Base-by-base conservation (phyloP, 2,797 vertebrate species). In the Mastacembelus armatus region DNA sequence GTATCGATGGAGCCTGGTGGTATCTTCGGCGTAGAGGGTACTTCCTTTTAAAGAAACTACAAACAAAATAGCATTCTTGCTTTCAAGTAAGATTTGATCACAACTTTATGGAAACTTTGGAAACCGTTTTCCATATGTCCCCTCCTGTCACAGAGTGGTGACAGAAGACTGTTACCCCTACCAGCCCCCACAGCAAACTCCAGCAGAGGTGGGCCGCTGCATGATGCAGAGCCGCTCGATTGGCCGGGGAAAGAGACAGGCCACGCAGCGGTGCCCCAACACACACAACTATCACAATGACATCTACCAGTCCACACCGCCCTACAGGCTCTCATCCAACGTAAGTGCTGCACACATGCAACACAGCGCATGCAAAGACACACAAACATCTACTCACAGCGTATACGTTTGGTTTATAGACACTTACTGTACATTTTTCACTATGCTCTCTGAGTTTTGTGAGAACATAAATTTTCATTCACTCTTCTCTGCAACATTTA, bases 221-320 rank as follows among this genome's bases (percentile, higher is more conserved):
- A 99, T 98, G 98, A 99, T 99, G 98, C 96, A 96, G 81, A 98
- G 95, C 54, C 95, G 95, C 42, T 94, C 95, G 0, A 88, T 92
- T 8, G 97, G 97, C 15, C 86, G 97, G 14, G 98, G 98, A 33
- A 99, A 98, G 91, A 94, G 97, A 1, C 97, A 95, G 83, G 94
- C 94, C 52, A 94, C 91, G 0, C 91, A 93, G 32, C 94, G 84
- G 0, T 99, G 97, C 81, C 97, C 97, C 77, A 99, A 96, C 84
- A 67, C 59, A 39, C 76, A 94, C 29, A 95, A 92, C 88, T 90
- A 95, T 88, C 94, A 96, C 24, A 99, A 98, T 21, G 84, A 90
- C 39, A 94, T 98, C 85, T 97, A 97, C 80, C 95, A 96, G 42
- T 97, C 95, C 67, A 95, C 94, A 0, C 94, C 96, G 0, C 95